Base-by-base conservation (phyloP, 2,113 vertebrate species). In the Hydrolagus affinis region DNA sequence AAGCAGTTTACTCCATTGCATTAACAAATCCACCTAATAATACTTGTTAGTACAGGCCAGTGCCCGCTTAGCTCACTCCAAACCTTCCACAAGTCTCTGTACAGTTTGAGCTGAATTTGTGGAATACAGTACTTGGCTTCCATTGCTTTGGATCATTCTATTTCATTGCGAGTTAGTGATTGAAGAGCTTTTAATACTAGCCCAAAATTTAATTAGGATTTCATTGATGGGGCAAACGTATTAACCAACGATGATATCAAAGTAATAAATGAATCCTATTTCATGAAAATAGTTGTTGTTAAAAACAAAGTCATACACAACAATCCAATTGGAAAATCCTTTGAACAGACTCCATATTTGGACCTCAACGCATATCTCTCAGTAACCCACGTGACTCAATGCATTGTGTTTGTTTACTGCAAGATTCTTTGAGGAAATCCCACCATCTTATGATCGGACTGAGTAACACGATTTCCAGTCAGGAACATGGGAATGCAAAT, bases 401-500 rank as follows among this genome's bases (percentile, higher is more conserved):
- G 57, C 3, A 4, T 3, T 23, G 21, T 6, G 66, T 68, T 32
- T 75, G 17, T 66, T 17, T 17, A 19, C 32, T 32, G 66, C 12
- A 28, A 83, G 17, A 64, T 83, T 68, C 17, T 25, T 64, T 80
- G 57, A 9, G 19, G 14, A 83, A 30, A 66, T 11, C 66, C 25
- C 59, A 80, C 64, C 32, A 56, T 21, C 2, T 83, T 66, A 8
- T 66, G 25, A 23, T 66, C 30, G 14, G 62, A 66, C 8, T 66
- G 23, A 28, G 25, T 21, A 25, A 32, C 62, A 15, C 25, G 17
- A 28, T 32, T 83, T 83, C 30, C 44, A 19, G 57, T 83, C 59
- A 66, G 30, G 78, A 83, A 83, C 78, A 83, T 44, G 77, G 19
- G 23, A 28, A n/a, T 80, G 60, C 77, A 78, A 14, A 78, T n/a